These are phyloP conservation scores for Meiosimyza platycephala DNA, from an alignment of 2,888 invertebrate genomes.

Conservation along the genomic window DNA sequence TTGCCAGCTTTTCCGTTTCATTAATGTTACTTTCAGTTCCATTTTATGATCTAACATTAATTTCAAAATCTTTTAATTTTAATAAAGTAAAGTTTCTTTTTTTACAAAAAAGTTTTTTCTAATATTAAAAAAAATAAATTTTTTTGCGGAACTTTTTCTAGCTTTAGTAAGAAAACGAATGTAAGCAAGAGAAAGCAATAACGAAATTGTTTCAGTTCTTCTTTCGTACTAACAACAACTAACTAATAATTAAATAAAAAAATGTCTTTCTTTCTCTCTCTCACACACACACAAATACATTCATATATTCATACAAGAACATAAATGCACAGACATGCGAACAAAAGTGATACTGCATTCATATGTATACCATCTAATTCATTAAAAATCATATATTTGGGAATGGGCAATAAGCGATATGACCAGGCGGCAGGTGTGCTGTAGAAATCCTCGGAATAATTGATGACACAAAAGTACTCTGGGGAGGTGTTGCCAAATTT, in stretches of 20 bases:
- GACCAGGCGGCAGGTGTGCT: slow-evolving; percentile 75
- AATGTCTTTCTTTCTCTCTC: slow-evolving; percentile 37
- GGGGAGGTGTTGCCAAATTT: slow-evolving; percentile 68
- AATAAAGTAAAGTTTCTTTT: background rate
- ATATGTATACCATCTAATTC: slow-evolving; percentile 10
- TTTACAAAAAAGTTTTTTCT: slow-evolving; percentile 34
- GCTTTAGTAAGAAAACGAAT: slow-evolving; percentile 39
- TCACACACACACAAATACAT: slow-evolving; percentile 43
- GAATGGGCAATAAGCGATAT: slow-evolving; percentile 80
- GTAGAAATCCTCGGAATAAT: slow-evolving; percentile 68
- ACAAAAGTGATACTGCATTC: slow-evolving; percentile 16
- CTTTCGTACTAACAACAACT: slow-evolving; percentile 40
- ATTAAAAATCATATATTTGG: slow-evolving; percentile 68
- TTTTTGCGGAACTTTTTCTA: slow-evolving; percentile 40
- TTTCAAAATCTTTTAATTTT: slow-evolving; percentile 2
- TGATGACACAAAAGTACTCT: slow-evolving; percentile 63
- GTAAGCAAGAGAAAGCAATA: slow-evolving; percentile 35
- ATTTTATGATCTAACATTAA: slow-evolving; percentile 1
- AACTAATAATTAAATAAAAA: slow-evolving; percentile 20
- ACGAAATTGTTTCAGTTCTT: slow-evolving; percentile 31
- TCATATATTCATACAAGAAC: slow-evolving; percentile 43
- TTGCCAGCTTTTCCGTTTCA: slow-evolving; percentile 1
- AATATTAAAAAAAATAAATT: slow-evolving; percentile 30
- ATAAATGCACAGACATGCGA: slow-evolving; percentile 30
- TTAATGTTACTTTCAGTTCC: background rate